phyloP scores from a whole-genome alignment of 2,113 vertebrate species.

The Gulo gulo region DNA sequence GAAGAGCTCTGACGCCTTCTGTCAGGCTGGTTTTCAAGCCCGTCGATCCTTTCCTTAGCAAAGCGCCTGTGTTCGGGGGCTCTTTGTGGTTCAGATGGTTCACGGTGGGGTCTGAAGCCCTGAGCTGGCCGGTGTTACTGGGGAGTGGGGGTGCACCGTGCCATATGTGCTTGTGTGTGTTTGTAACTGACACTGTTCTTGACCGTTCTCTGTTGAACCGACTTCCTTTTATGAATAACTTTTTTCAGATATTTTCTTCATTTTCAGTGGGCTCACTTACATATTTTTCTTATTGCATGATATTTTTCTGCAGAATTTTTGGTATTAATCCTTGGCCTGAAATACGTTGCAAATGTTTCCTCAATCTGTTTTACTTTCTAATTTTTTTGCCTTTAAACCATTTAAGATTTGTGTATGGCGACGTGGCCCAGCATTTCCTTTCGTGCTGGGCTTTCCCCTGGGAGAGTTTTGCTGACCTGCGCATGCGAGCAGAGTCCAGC shows the following conservation, averaged over 20 bases:
- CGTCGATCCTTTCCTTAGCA: fast-evolving
- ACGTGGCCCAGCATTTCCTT: fast-evolving
- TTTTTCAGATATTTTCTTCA: not conserved
- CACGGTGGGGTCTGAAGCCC: not conserved
- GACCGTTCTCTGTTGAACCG: not conserved
- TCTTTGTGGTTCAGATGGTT: fast-evolving
- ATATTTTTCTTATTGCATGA: not conserved
- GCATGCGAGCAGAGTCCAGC: fast-evolving
- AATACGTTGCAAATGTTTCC: not conserved
- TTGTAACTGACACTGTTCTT: not conserved
- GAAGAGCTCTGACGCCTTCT: fast-evolving
- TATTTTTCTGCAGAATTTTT: not conserved
- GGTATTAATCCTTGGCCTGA: not conserved
- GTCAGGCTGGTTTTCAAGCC: not conserved
- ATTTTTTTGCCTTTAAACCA: not conserved
- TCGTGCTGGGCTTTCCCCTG: not conserved
- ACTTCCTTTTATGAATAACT: not conserved
- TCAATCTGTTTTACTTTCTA: not conserved
- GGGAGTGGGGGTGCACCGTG: not conserved
- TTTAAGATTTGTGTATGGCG: not conserved
- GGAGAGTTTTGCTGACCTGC: not conserved
- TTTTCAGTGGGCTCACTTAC: not conserved
- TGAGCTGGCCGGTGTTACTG: not conserved
- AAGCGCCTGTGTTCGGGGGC: not conserved
- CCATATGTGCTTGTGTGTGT: not conserved